phyloP scores from a whole-genome alignment of 2,113 vertebrate genomes.

The Meles meles region DNA sequence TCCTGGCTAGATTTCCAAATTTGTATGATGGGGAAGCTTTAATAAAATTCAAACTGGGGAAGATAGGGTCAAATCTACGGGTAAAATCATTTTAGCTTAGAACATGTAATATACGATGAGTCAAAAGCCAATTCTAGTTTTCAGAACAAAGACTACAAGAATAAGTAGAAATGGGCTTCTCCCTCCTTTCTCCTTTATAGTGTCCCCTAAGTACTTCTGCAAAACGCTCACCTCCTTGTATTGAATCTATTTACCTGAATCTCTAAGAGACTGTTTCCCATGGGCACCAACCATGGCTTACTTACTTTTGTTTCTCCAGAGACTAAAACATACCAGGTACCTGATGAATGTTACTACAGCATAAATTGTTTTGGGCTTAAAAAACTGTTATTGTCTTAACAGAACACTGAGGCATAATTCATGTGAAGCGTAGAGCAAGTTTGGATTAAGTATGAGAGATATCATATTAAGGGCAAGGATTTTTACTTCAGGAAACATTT shows the following conservation, averaged over 20 bases:
- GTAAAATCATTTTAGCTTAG: neutral
- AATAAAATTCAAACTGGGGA: neutral
- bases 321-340: neutral
- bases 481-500: slow-evolving; percentile 2
- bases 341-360: neutral
- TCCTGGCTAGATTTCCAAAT: neutral
- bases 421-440: neutral
- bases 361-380: neutral
- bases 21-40: neutral
- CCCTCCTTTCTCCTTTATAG: neutral
- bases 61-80: neutral
- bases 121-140: neutral
- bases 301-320: neutral
- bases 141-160: neutral
- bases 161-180: neutral
- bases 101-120: neutral
- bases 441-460: neutral
- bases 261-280: neutral
- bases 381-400: slow-evolving; percentile 1
- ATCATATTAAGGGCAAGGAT: neutral
- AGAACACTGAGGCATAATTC: neutral
- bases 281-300: neutral
- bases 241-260: neutral
- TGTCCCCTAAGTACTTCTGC: neutral
- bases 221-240: neutral